Percentiles rank a stretch among this genome's conserved stretches.
Evolutionary conservation across 2,797 vertebrate genomes (phyloP).

Genomic region (Sebastes kiyomatsui): DNA sequence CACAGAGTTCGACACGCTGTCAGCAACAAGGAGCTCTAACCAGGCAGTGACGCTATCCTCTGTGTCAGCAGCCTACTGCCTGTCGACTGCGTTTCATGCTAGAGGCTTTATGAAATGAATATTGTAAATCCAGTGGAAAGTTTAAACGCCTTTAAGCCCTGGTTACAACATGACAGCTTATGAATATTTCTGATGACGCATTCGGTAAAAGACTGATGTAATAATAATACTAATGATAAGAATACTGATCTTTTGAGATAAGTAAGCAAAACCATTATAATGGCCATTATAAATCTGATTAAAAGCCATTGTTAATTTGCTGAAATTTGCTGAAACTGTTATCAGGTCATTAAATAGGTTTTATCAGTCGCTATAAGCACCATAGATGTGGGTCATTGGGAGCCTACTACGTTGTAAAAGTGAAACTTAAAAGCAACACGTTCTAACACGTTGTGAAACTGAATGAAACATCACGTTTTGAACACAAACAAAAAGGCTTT

Average conservation of each 20-base stretch:
- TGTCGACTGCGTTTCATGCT: conserved; percentile 63
- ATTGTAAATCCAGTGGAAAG: conserved; percentile 37
- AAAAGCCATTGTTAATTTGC: not conserved
- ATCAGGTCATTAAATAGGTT: too few species aligned
- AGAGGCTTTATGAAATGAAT: conserved; percentile 39
- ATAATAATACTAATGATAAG: not conserved
- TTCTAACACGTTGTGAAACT: too few species aligned
- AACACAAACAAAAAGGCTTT: too few species aligned
- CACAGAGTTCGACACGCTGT: conserved; percentile 60
- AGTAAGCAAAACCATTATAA: not conserved
- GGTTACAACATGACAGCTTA: not conserved
- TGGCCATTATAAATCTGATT: not conserved
- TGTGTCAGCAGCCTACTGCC: conserved; percentile 44
- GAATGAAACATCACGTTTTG: too few species aligned
- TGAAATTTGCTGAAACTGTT: not conserved
- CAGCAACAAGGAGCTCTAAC: conserved; percentile 50
- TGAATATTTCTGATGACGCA: conserved; percentile 27
- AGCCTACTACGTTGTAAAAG: too few species aligned
- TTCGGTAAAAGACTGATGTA: not conserved
- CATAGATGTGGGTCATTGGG: too few species aligned
- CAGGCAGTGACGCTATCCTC: conserved; percentile 33
- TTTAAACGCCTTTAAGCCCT: conserved; percentile 15
- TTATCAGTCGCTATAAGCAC: too few species aligned
- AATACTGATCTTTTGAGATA: not conserved
- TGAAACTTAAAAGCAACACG: too few species aligned